A percentile compares a stretch with the other conserved stretches of the same genome.
These are phyloP conservation scores for Drosophila hydei DNA, from an alignment of 1,140 invertebrate genomes.

Conservation along the genomic window DNA sequence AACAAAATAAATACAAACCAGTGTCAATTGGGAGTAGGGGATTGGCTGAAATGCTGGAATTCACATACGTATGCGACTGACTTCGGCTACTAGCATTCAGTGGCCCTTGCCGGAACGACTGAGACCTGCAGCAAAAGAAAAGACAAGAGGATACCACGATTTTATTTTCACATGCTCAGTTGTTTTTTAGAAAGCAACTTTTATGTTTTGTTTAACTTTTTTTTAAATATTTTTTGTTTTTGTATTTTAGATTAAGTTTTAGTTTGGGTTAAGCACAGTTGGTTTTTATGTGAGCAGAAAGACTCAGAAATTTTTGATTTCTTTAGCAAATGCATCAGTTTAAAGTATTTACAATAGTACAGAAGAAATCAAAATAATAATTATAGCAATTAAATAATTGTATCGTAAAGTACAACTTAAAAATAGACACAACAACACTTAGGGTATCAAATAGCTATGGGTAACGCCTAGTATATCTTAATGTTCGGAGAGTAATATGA, in stretches of 20 bases:
- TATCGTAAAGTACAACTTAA: constrained; percentile 24
- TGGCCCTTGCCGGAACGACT: constrained; percentile 91
- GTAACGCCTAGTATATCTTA: neutral
- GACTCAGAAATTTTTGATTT: constrained; percentile 22
- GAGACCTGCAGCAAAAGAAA: constrained; percentile 92
- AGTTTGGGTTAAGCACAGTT: constrained; percentile 50
- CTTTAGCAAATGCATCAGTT: constrained; percentile 29
- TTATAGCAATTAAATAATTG: constrained; percentile 7
- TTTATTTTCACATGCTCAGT: constrained; percentile 83
- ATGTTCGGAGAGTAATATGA: neutral
- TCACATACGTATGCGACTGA: constrained; percentile 85
- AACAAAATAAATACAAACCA: constrained; percentile 86
- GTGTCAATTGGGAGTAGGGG: constrained; percentile 92
- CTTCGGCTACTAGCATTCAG: constrained; percentile 85
- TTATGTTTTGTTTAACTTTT: constrained; percentile 38
- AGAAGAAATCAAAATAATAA: constrained; percentile 10
- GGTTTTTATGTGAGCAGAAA: constrained; percentile 26
- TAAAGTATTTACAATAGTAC: constrained; percentile 11
- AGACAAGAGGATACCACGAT: constrained; percentile 86
- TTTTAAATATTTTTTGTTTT: constrained; percentile 23
- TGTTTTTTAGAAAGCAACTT: constrained; percentile 42
- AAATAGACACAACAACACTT: constrained; percentile 22
- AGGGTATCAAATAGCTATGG: constrained; percentile 1
- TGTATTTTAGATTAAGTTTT: constrained; percentile 38
- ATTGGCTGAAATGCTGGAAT: constrained; percentile 92